Base-by-base conservation (phyloP, 2,797 vertebrate species). In the Melopsittacus undulatus region DNA sequence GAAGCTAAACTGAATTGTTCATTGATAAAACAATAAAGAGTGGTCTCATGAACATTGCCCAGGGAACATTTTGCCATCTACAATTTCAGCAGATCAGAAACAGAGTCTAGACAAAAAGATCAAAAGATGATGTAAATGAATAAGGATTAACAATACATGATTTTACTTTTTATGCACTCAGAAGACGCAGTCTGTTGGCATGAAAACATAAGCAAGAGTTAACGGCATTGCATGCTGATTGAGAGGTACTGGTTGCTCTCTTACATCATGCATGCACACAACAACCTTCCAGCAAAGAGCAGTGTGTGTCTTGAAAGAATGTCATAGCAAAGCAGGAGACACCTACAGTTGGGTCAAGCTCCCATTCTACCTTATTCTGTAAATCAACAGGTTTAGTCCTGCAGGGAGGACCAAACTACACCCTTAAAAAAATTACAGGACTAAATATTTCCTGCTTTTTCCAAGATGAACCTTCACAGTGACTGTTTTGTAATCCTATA, bases 251-350 rank as follows among this genome's bases (percentile, higher is more conserved):
- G 3, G 11, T 54, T 43, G 27, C 36, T 66, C 32, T 36, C 70
- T 83, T 29, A 30, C 0, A 2, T 30, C 54, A 75, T 32, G 24
- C 11, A 11, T 1, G 4, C 2, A 2, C 56, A 32, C 2, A 11
- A 46, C 43, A 68, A 54, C 13, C 45, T 89, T 92, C 95, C 96
- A 97, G 94, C 85, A 97, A 96, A 95, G 94, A 96, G 95, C 96
- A 97, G 80, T 54, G 93, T 42, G 12, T 23, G 51, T 90, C 49
- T 74, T 87, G 48, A 70, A 89, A 93, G 91, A 91, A 21, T 6
- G 7, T 38, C 23, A 4, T 17, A 61, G 49, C 26, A 29, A 34
- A 1, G 3, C 16, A 7, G 32, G 52, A 92, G 46, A 61, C 27
- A 57, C 34, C 11, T 83, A 46, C 46, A 68, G 26, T 12, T 36